A percentile compares a stretch with the other conserved stretches of the same genome.
Conservation (phyloP, 2,888 invertebrate genomes). For the Lysandra coridon region DNA sequence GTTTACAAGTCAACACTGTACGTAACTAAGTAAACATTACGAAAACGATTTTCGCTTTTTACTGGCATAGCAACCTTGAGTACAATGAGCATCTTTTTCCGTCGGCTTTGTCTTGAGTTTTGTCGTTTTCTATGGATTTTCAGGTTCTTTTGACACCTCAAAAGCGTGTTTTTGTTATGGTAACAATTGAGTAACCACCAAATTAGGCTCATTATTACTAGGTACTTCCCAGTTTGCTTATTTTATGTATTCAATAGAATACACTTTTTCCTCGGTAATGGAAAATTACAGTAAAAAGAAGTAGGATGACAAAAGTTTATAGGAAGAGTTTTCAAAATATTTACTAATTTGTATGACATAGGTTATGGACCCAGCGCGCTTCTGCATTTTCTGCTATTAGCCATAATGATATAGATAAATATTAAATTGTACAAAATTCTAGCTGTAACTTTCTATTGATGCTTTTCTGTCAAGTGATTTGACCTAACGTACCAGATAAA, state of each 20-base stretch:
- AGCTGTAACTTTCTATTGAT: too few species aligned
- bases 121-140: neutral
- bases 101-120: neutral
- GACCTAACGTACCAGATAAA: too few species aligned
- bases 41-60: slow-evolving; percentile 31
- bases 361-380: neutral
- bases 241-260: too few species aligned
- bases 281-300: neutral
- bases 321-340: too few species aligned
- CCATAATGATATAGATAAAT: too few species aligned
- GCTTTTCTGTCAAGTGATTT: neutral
- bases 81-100: neutral
- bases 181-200: neutral
- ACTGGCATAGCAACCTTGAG: slow-evolving; percentile 25
- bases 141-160: neutral
- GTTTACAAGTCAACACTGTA: slow-evolving; percentile 15
- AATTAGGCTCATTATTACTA: neutral
- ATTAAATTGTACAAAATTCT: too few species aligned
- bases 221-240: neutral
- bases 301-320: neutral
- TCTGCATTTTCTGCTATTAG: neutral
- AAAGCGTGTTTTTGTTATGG: neutral
- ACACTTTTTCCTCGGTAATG: too few species aligned
- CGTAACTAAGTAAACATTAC: slow-evolving; percentile 20
- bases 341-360: neutral